Conservation (phyloP, 2,797 vertebrate genomes). For the Pantherophis alleghaniensis region DNA sequence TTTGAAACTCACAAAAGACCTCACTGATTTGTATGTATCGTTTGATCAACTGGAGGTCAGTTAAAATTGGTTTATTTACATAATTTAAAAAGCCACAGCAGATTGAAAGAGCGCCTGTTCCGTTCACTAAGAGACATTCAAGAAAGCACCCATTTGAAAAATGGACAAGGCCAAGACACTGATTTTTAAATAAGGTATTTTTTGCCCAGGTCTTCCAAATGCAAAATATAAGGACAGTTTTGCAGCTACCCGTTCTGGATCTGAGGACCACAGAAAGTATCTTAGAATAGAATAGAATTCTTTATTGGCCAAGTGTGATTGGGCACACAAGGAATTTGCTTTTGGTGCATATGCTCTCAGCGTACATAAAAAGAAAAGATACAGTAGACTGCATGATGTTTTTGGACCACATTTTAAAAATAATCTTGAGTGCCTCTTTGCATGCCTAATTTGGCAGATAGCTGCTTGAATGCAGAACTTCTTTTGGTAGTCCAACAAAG, state of each 20-base stretch:
- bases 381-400: neutral
- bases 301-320: too few relatives aligned
- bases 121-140: neutral
- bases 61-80: neutral
- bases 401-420: neutral
- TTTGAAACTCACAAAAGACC: neutral
- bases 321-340: too few relatives aligned
- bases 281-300: too few relatives aligned
- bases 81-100: neutral
- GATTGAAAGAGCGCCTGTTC: neutral
- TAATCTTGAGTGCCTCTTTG: neutral
- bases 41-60: neutral
- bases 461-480: neutral
- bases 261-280: neutral
- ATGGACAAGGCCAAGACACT: neutral
- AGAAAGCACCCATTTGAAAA: neutral
- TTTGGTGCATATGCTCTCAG: too few relatives aligned
- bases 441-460: neutral
- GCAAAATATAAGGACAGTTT: neutral
- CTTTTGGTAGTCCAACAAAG: neutral
- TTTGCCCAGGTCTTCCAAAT: neutral
- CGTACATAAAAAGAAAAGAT: too few relatives aligned
- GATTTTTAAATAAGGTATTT: neutral
- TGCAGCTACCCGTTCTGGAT: neutral
- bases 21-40: neutral